Evolutionary conservation across 2,797 vertebrate genomes (phyloP), one percentile per base, ranked within the genome.

Genomic region (Triplophysa bombifrons): DNA sequence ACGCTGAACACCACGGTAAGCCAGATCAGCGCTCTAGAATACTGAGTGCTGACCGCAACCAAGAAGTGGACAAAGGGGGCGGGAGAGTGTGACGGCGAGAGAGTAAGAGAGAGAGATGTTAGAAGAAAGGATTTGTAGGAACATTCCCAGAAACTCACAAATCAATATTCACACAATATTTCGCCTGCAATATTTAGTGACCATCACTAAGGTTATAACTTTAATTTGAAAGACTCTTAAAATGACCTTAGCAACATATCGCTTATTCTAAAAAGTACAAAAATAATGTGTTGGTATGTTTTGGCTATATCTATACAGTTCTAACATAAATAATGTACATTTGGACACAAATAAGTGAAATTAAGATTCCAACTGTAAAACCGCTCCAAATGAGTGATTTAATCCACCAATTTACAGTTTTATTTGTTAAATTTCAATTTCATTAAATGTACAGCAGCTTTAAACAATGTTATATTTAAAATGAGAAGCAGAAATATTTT

Each of bases 1-100:
- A 93, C 93, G 92, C 91, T 93, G 88, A 90, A 90, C 90, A 87
- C 90, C 83, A 91, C 92, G 94, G 92, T 94, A 92, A 93, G 93
- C 91, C 94, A 93, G 93, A 92, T 93, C 92, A 88, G 90, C 87
- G 90, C 91, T 85, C 87, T 88, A 88, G 93, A 96, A 95, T 92
- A 92, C 92, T 90, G 92, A 89, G 91, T 86, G 65, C 81, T 53
- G 7, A 92, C 89, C 89, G 89, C 84, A 38, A 61, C 90, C 88
- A 90, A 90, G 89, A 90, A 55, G 53, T 55, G 48, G 66, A 73
- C 56, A 74, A 20, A 53, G 60, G 60, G 14, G 27, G 60, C 60
- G 7, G 25, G 27, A 63, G 20, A 70, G 53, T 51, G 22, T 41
- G 34, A 64, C 19, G 34, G 16, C 12, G 25, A 7, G 50, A 55